Evolutionary conservation across 1,140 invertebrate species (phyloP), one percentile per base, ranked within the genome.

Genomic region (Nixonia krombeini): DNA sequence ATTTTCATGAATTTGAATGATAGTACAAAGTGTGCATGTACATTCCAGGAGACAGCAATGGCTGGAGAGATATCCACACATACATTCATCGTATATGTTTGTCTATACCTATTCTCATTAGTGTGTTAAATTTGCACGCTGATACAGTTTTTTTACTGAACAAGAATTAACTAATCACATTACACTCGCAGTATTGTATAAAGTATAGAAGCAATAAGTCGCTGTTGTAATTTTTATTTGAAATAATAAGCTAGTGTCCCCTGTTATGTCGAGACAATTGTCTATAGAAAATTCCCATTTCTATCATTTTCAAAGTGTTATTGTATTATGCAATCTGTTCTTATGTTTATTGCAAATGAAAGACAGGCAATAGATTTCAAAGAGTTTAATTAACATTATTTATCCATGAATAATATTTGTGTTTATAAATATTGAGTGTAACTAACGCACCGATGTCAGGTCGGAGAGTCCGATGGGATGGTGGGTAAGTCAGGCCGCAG

Each of bases 381-480:
- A 46, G 25, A 7, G 17, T 6, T 9, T 21, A 37, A 41, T 42
- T 17, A 25, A 25, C 21, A 26, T 10, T n/a, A n/a, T n/a, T n/a
- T n/a, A n/a, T n/a, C n/a, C n/a, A n/a, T n/a, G n/a, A n/a, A n/a
- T n/a, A 15, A 35, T 13, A 17, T 42, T 28, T 33, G 31, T 55
- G 15, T 58, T 29, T 65, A 56, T 62, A 62, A 70, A 68, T 68
- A 55, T 71, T 68, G 62, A 69, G 52, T 79, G 75, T 81, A 73
- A 83, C 73, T 85, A 82, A 83, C 76, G 75, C 61, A 66, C 61
- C 72, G 65, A 73, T 72, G 71, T 71, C 74, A 85, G 83, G 78
- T 82, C 81, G 50, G 83, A 85, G 75, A 85, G 83, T 79, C 83
- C 81, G 70, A 75, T 83, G 71, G 83, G 78, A 68, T 82, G 80